Conservation (phyloP, 2,888 invertebrate species). For the Trimorus sp. region DNA sequence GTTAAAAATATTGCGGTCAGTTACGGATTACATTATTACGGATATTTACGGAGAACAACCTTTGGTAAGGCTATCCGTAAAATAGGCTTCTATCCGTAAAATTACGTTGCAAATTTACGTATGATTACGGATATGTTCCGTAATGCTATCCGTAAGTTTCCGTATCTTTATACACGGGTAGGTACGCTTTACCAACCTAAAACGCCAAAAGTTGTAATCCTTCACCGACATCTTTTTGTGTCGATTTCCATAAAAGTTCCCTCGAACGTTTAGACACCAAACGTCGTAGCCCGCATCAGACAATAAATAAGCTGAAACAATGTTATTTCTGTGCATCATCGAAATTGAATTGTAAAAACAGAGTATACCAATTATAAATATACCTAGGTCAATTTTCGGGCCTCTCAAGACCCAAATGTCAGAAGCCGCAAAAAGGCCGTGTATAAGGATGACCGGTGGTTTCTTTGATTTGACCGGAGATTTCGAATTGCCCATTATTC, state of each 20-base stretch:
- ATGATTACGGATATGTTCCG: too few species aligned
- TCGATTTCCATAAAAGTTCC: conserved; percentile 81
- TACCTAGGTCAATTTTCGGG: conserved; percentile 75
- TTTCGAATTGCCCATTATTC: conserved; percentile 73
- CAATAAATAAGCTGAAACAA: conserved; percentile 82
- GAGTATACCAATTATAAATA: neutral
- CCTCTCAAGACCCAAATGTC: conserved; percentile 76
- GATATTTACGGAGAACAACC: too few species aligned
- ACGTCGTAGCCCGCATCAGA: conserved; percentile 85
- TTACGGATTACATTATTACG: too few species aligned
- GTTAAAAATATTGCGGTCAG: too few species aligned
- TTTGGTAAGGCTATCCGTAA: too few species aligned
- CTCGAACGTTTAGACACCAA: conserved; percentile 84
- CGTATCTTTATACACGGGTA: too few species aligned
- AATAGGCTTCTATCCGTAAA: too few species aligned
- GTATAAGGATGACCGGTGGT: conserved; percentile 73
- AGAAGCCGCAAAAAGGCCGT: conserved; percentile 74
- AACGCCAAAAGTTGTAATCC: conserved; percentile 83
- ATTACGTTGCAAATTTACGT: too few species aligned
- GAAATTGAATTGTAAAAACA: neutral
- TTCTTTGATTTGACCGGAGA: conserved; percentile 65
- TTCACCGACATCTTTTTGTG: conserved; percentile 81
- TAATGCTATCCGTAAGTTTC: too few species aligned
- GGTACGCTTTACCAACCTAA: conserved; percentile 78
- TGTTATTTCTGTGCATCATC: neutral